These are phyloP conservation scores for Nomada ruficornis DNA, from an alignment of 2,888 invertebrate species.

Conservation along the genomic window DNA sequence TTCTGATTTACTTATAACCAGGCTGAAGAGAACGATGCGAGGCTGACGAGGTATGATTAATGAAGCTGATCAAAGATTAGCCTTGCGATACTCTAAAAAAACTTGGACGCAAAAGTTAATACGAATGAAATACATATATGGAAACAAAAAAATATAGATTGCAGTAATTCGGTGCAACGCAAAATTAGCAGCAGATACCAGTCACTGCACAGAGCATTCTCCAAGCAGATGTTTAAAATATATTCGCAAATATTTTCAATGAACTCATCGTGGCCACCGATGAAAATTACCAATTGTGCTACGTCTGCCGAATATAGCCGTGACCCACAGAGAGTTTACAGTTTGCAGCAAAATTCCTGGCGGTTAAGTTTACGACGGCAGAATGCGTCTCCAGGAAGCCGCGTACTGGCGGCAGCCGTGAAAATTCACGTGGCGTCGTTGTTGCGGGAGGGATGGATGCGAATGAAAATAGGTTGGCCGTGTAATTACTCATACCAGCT, in stretches of 20 bases:
- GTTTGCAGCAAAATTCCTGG: constrained; percentile 43
- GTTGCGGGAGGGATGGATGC: neutral
- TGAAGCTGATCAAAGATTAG: neutral
- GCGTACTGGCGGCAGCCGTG: neutral
- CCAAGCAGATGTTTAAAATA: no score
- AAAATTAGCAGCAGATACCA: constrained; percentile 7
- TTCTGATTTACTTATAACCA: neutral
- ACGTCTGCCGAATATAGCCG: constrained; percentile 18
- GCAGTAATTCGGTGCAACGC: no score
- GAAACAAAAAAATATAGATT: no score
- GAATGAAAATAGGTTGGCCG: constrained; percentile 48
- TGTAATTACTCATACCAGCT: constrained; percentile 62
- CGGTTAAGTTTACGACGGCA: constrained; percentile 19
- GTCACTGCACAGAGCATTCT: neutral
- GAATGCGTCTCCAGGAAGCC: constrained; percentile 26
- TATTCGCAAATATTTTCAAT: no score
- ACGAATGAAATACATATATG: no score
- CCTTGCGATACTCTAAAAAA: neutral
- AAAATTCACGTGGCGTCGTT: neutral
- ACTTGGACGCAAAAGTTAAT: no score
- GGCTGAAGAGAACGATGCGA: neutral
- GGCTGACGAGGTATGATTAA: no score
- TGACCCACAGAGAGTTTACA: constrained; percentile 1
- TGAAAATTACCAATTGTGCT: neutral
- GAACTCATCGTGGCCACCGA: no score